Evolutionary conservation across 2,797 vertebrate species (phyloP).

Genomic region (Varecia variegata): DNA sequence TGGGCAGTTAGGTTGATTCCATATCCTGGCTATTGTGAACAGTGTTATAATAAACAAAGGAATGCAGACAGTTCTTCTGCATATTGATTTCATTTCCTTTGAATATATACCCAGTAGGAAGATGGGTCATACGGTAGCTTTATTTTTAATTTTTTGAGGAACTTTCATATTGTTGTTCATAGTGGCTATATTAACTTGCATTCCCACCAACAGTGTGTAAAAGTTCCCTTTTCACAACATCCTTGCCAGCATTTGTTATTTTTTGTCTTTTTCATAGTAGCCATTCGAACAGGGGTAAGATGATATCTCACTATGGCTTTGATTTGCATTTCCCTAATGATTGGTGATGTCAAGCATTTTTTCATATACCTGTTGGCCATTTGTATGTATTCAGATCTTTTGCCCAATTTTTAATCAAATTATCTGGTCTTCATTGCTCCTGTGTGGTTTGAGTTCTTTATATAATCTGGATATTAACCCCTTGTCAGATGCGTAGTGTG

Average conservation of each 20-base stretch:
- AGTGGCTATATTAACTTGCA: neutral
- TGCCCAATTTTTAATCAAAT: neutral
- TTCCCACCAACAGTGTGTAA: neutral
- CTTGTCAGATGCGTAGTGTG: neutral
- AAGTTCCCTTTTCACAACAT: neutral
- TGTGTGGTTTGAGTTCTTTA: neutral
- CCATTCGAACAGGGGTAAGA: neutral
- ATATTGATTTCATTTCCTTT: neutral
- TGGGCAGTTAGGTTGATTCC: neutral
- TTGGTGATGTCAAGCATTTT: neutral
- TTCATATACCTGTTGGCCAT: neutral
- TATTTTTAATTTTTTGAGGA: neutral
- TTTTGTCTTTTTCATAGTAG: neutral
- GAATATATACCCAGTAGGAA: neutral
- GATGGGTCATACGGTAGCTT: neutral
- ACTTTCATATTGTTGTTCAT: neutral
- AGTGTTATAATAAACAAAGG: neutral
- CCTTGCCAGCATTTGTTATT: neutral
- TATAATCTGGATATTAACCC: neutral
- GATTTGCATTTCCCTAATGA: neutral
- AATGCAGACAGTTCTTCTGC: neutral
- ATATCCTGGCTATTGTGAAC: neutral
- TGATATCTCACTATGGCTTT: neutral
- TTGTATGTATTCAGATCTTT: neutral
- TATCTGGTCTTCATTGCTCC: neutral